Evolutionary conservation across 2,888 invertebrate genomes (phyloP).

Genomic region (Tortricodes alternella): DNA sequence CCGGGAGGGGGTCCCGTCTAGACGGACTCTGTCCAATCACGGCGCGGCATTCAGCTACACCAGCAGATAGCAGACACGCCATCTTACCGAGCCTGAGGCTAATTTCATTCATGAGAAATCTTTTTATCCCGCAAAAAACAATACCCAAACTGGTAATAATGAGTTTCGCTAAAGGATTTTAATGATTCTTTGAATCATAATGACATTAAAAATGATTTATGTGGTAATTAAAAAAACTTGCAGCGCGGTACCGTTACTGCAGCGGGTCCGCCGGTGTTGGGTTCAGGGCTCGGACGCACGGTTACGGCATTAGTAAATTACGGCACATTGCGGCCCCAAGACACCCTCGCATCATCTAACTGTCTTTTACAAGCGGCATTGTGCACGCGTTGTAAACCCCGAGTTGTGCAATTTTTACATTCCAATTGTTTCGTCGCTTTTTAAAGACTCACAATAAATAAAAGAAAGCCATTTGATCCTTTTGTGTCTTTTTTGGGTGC

Average conservation of each 20-base stretch:
- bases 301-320: background rate
- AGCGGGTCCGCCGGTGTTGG: background rate
- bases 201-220: conserved; percentile 22
- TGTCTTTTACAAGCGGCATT: conserved; percentile 21
- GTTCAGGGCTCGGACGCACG: too few species aligned
- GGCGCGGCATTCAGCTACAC: background rate
- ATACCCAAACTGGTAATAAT: conserved; percentile 7
- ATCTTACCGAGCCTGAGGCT: conserved; percentile 5
- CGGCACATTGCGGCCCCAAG: background rate
- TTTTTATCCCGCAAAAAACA: conserved; percentile 15
- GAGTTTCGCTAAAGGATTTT: conserved; percentile 10
- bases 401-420: conserved; percentile 54
- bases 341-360: conserved; percentile 11
- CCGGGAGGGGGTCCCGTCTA: conserved; percentile 25
- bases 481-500: conserved; percentile 48
- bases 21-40: conserved; percentile 27
- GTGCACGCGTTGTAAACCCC: conserved; percentile 32
- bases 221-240: conserved; percentile 16
- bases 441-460: conserved; percentile 62
- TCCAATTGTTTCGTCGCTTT: conserved; percentile 54
- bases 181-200: conserved; percentile 13
- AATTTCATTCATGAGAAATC: conserved; percentile 5
- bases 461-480: conserved; percentile 58
- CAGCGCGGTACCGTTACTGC: conserved; percentile 17
- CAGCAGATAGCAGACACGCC: conserved; percentile 1